Evolutionary conservation across 2,797 vertebrate species (phyloP).

Genomic region (Ptychadena robeensis): DNA sequence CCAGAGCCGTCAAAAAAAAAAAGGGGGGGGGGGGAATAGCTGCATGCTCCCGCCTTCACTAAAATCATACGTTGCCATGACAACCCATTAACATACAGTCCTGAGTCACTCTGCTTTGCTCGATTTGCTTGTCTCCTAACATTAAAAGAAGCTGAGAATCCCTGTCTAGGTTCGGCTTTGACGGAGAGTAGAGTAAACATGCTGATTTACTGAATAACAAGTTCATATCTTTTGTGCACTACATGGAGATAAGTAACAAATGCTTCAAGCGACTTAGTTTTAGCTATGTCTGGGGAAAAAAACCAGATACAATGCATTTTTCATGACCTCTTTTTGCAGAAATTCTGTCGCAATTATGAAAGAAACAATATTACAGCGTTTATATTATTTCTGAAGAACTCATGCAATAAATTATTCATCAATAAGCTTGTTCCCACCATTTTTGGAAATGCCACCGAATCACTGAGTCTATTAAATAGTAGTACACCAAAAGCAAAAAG

Average conservation of each 20-base stretch:
- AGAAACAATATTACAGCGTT: not conserved
- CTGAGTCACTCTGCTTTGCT: constrained; percentile 35
- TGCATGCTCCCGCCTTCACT: constrained; percentile 10
- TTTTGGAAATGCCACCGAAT: no score
- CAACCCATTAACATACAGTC: constrained; percentile 50
- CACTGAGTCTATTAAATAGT: no score
- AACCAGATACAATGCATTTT: not conserved
- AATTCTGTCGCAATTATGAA: not conserved
- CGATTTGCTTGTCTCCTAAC: constrained; percentile 40
- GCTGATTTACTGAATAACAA: constrained; percentile 42
- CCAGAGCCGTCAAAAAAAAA: constrained; percentile 10
- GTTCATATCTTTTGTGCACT: constrained; percentile 2
- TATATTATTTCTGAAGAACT: not conserved
- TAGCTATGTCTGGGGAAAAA: not conserved
- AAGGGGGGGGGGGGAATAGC: constrained; percentile 6
- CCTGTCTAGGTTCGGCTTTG: constrained; percentile 17
- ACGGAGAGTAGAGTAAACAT: constrained; percentile 34
- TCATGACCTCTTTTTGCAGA: not conserved
- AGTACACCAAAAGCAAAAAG: no score
- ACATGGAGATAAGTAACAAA: not conserved
- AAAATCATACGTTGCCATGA: constrained; percentile 37
- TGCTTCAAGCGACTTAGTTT: not conserved
- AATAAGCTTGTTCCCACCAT: not conserved
- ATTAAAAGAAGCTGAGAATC: constrained; percentile 29
- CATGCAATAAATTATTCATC: not conserved